Percentiles rank a stretch among this genome's conserved stretches.
Evolutionary conservation across 1,140 invertebrate genomes (phyloP).

Genomic region (Delia radicum): DNA sequence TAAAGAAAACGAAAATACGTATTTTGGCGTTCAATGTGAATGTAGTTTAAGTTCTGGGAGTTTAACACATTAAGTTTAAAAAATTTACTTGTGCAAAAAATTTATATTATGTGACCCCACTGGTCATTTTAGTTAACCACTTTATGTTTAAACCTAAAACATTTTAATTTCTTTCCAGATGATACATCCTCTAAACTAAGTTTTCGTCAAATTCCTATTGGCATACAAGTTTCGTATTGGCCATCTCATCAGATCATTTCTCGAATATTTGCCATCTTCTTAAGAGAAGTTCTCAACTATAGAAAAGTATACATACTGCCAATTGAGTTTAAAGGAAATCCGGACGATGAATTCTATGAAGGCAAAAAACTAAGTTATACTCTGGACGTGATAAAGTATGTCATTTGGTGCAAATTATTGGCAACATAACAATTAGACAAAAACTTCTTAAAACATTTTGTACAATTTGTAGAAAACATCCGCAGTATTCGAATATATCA

Average conservation of each 20-base stretch:
- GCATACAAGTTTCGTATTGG: conserved; percentile 61
- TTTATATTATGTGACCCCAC: background rate
- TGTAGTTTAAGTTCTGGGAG: too few relatives aligned
- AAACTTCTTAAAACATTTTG: background rate
- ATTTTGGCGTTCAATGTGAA: too few relatives aligned
- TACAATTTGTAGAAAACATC: conserved; percentile 2
- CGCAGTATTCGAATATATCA: background rate
- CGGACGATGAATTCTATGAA: conserved; percentile 46
- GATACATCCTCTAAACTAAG: background rate
- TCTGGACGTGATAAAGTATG: conserved; percentile 35
- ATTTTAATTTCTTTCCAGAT: background rate
- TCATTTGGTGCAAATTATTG: background rate
- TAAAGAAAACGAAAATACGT: too few relatives aligned
- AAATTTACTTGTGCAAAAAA: background rate
- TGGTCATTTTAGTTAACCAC: background rate
- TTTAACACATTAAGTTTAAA: background rate
- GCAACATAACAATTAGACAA: too few relatives aligned
- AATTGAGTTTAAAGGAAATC: conserved; percentile 55
- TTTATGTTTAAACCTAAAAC: background rate
- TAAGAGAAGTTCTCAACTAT: conserved; percentile 68
- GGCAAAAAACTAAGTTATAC: background rate
- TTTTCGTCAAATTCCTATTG: conserved; percentile 27
- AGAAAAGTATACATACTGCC: conserved; percentile 58
- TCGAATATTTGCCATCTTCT: conserved; percentile 65
- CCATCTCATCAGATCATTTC: conserved; percentile 65